Evolutionary conservation across 2,797 vertebrate genomes (phyloP), one percentile per base, ranked within the genome.

Genomic region (Sebastes itinus): DNA sequence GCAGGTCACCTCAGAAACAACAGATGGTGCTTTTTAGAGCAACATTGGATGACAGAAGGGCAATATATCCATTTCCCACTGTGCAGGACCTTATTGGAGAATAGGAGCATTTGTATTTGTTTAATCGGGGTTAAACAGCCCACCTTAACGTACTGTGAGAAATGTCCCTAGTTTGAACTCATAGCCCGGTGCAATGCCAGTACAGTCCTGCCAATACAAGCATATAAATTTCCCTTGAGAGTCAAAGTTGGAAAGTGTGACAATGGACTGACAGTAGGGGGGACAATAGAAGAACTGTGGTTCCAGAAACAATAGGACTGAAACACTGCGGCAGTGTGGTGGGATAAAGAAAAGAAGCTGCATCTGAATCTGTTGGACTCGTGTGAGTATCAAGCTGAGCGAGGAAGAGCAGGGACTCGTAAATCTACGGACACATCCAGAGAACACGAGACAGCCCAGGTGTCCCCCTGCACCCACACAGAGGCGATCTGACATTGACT

Each of bases 151-250:
- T 32, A 35, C 61, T 68, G 72, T 22, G 18, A 68, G 75, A 75
- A 54, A 28, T 20, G 72, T 72, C 87, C 83, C 42, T 25, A 13
- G 77, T 80, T 87, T 92, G 85, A 93, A 90, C 82, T 76, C 54
- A 20, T 4, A 61, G 70, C 55, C 71, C 78, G 68, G 59, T 59
- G 46, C 69, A 52, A 76, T 84, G 86, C 77, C 78, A 87, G 77
- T 42, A 71, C 59, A 81, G 38, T 56, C 67, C 78, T 76, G 90
- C 87, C 87, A 89, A 86, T 42, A 82, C 79, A 87, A 90, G 78
- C 86, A 81, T 81, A 85, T 49, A 84, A 56, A 81, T 81, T 89
- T 84, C 89, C 84, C 88, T 75, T 87, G 87, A 87, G 88, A 90
- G 82, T 84, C 65, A 76, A 82, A 66, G 77, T 42, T 92, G 85